Evolutionary conservation across 1,140 invertebrate species (phyloP).

Genomic region (Anastrepha obliqua): DNA sequence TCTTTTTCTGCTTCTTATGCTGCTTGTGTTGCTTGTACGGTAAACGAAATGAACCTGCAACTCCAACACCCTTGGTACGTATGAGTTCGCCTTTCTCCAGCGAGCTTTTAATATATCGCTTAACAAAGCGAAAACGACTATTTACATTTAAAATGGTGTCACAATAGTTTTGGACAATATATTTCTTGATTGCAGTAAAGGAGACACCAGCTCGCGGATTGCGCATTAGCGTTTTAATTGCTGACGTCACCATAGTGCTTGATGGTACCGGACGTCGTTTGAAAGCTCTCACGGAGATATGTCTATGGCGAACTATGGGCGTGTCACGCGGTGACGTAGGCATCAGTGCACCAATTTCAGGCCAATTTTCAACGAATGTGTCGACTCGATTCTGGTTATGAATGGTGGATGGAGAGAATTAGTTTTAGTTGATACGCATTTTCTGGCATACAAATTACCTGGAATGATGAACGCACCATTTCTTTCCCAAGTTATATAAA

Average conservation of each 20-base stretch:
- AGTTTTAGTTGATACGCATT: no score
- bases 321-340: background rate
- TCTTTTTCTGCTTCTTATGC: background rate
- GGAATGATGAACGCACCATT: background rate
- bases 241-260: constrained; percentile 20
- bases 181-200: constrained; percentile 29
- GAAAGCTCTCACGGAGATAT: background rate
- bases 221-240: constrained; percentile 27
- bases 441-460: background rate
- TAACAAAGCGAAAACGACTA: constrained; percentile 11
- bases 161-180: constrained; percentile 31
- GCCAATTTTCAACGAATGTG: background rate
- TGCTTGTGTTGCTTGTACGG: background rate
- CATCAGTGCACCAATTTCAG: constrained; percentile 1
- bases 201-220: constrained; percentile 49
- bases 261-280: constrained; percentile 20
- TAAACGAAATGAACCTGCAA: constrained; percentile 52
- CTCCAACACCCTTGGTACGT: constrained; percentile 24
- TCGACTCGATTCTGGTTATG: background rate
- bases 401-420: background rate
- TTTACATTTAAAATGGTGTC: background rate
- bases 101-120: constrained; percentile 12
- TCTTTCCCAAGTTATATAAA: background rate
- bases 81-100: constrained; percentile 43
- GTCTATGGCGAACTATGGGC: background rate